Evolutionary conservation across 2,888 invertebrate genomes (phyloP), one percentile per base, ranked within the genome.

Genomic region (Minunthozetes semirufus): DNA sequence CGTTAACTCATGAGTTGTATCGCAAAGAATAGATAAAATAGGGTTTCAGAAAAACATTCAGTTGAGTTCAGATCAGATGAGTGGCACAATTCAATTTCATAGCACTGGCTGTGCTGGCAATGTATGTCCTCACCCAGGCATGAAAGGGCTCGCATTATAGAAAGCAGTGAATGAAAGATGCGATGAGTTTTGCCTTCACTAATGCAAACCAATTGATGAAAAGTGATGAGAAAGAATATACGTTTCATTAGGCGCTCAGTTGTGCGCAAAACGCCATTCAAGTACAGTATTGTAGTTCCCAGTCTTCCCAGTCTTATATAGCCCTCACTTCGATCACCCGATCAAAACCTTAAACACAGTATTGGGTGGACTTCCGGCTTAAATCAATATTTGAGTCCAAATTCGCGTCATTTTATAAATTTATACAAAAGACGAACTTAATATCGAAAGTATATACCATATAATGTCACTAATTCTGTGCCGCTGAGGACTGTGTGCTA

Each of bases 81-180:
- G 53, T 53, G 48, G 48, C 53, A 53, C 61, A 61, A 27, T 61
- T 27, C 27, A 61, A 61, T 61, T 61, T 61, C 15, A 13, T 27
- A 15, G 61, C 29, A 29, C 25, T 61, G 29, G 25, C 29, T 25
- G 11, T 61, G 61, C 27, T 61, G 13, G 33, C 33, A 33, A 33
- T 33, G 15, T 61, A 19, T n/a, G 56, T 22, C 56, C 4, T 13
- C 25, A 61, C 4, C 29, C 61, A 61, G 72, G 72, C 42, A 53
- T 48, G 56, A 50, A 72, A 56, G 50, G 74, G 80, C 46, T 29
- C 46, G 72, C 17, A 50, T 48, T 48, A 59, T 42, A 72, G 72
- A 72, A 25, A 25, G 27, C 53, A 72, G 72, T 25, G 59, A 53
- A 56, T 19, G 73, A 73, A 59, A 33, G 59, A 73, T 46, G 53